phyloP scores from a whole-genome alignment of 2,113 vertebrate species.

The Gymnocephalus cernua region DNA sequence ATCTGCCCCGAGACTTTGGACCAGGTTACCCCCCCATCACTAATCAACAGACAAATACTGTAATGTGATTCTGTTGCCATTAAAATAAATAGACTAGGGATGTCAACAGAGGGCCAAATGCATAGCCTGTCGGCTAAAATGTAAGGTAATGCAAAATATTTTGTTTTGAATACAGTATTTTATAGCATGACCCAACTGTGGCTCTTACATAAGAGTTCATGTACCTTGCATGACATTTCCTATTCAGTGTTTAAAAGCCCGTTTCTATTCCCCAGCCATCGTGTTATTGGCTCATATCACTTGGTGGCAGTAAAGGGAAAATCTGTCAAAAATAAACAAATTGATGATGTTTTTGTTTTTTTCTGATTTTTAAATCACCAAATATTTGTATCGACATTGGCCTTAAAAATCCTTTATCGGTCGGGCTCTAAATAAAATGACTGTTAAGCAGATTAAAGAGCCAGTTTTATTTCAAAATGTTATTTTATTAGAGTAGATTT shows the following conservation, averaged over 20 bases:
- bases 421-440: too few species aligned
- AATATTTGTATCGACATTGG: too few species aligned
- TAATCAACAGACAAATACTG: conserved; percentile 66
- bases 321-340: conserved; percentile 15
- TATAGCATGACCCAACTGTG: not conserved
- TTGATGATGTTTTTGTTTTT: conserved; percentile 4
- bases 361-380: too few species aligned
- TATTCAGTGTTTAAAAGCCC: conserved; percentile 26
- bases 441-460: too few species aligned
- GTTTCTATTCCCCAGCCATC: not conserved
- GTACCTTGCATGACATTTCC: not conserved
- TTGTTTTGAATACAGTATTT: not conserved
- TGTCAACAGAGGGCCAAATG: conserved; percentile 19
- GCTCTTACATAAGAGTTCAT: not conserved
- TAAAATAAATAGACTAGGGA: conserved; percentile 45
- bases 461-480: too few species aligned
- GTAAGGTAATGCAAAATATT: not conserved
- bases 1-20: too few species aligned
- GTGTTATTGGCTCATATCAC: conserved; percentile 56
- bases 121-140: not conserved
- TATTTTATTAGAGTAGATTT: too few species aligned
- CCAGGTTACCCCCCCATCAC: too few species aligned
- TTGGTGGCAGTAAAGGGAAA: conserved; percentile 80
- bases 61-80: conserved; percentile 70
- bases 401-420: too few species aligned